Base-by-base conservation (phyloP, 2,113 vertebrate species). In the Tretioscincus oriximinensis region DNA sequence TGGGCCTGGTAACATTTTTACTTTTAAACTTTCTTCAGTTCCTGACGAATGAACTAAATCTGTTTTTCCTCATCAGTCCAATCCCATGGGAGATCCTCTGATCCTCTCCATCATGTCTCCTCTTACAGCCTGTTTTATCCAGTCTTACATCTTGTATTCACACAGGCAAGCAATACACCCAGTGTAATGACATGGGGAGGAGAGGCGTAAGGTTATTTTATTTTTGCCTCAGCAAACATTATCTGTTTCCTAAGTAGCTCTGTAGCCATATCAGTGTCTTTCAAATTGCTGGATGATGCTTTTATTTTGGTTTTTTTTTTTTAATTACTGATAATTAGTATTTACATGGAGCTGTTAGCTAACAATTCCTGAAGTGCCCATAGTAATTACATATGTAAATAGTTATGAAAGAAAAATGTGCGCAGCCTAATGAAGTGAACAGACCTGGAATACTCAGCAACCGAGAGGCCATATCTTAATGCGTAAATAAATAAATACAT, bases 261-360 rank as follows among this genome's bases (percentile, higher is more conserved):
- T 95, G 93, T 92, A 87, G 88, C 87, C 92, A 86, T 92, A 90
- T 89, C 89, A 90, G 93, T 92, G 87, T 90, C 92, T 92, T 95
- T 93, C 78, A 95, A 92, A 93, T 91, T 90, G 94, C 88, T 86
- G 82, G 89, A 91, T 60, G 77, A 9, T 29, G 54, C n/a, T 68
- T 75, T 61, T 20, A 10, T 21, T 68, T 63, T 67, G 35, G 31
- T 16, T 7, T 18, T 31, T 60, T 82, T 93, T 95, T 95, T 95
- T 96, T 95, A 96, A 95, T 96, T 94, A 95, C 93, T 82, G 94
- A 95, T 96, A 96, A 96, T 96, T 96, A 93, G 90, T 94, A 95
- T 96, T 96, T 95, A 94, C 95, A 95, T 92, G 93, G 91, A 94
- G 94, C 93, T 94, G 94, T 96, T 88, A 93, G 94, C 91, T 93